Evolutionary conservation across 2,113 vertebrate genomes (phyloP).

Genomic region (Brachypteracias leptosomus): DNA sequence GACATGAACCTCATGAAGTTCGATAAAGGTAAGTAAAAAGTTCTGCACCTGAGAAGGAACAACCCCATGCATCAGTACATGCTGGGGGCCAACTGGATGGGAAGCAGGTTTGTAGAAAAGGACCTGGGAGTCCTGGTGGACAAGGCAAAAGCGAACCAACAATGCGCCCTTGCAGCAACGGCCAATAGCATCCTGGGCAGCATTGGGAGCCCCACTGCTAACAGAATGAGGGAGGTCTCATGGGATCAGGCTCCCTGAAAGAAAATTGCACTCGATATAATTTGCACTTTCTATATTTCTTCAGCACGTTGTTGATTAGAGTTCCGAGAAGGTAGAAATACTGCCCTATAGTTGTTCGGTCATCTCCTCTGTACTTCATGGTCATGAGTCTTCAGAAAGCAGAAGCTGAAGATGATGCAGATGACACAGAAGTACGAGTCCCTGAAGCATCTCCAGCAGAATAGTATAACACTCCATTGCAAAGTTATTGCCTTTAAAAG

Average conservation of each 20-base stretch:
- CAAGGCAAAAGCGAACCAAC: too few species aligned
- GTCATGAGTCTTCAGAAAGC: background rate
- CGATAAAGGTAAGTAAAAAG: too few species aligned
- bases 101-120: too few species aligned
- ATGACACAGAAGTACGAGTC: background rate
- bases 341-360: too few species aligned
- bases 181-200: background rate
- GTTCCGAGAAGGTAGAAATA: background rate
- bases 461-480: background rate
- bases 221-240: background rate
- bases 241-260: background rate
- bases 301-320: background rate
- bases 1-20: too few species aligned
- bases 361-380: too few species aligned
- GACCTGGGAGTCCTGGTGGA: too few species aligned
- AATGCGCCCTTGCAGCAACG: too few species aligned
- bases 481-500: background rate
- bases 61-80: too few species aligned
- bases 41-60: too few species aligned
- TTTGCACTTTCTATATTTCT: background rate
- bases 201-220: too few species aligned
- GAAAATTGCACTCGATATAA: background rate
- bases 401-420: background rate
- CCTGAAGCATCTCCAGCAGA: background rate
- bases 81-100: too few species aligned